A percentile compares a stretch with the other conserved stretches of the same genome.
phyloP scores from a whole-genome alignment of 2,797 vertebrate genomes.

The Bufotes viridis region DNA sequence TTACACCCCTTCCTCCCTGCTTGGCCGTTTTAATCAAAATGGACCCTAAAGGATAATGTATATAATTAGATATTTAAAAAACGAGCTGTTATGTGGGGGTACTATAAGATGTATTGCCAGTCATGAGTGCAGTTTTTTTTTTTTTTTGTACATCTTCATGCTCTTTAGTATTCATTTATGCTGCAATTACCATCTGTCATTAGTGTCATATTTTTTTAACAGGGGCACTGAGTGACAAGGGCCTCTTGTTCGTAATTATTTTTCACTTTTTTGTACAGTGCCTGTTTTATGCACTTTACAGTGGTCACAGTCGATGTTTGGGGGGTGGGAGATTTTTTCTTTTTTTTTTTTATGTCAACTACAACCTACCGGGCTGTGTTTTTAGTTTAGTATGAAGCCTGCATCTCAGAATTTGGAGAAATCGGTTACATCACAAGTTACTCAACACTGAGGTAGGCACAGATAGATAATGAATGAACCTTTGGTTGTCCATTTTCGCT shows the following conservation, averaged over 20 bases:
- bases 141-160: not conserved
- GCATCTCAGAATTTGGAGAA: not conserved
- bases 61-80: not conserved
- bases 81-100: not conserved
- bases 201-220: conserved; percentile 1
- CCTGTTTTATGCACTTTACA: conserved; percentile 34
- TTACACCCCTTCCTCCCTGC: not conserved
- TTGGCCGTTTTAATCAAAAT: not conserved
- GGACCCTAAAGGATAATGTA: not conserved
- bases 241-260: not conserved
- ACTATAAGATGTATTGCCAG: not conserved
- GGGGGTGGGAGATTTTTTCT: not conserved
- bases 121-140: not conserved
- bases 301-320: not conserved
- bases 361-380: not conserved
- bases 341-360: not conserved
- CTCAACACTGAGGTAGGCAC: not conserved
- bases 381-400: not conserved
- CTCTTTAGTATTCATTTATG: not conserved
- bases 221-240: not conserved
- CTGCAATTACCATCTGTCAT: not conserved
- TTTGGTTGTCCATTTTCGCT: not conserved
- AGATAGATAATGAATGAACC: not conserved
- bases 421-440: not conserved
- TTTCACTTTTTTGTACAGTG: conserved; percentile 14